Evolutionary conservation across 2,888 invertebrate species (phyloP).

Genomic region (Agrilus cyanescens): DNA sequence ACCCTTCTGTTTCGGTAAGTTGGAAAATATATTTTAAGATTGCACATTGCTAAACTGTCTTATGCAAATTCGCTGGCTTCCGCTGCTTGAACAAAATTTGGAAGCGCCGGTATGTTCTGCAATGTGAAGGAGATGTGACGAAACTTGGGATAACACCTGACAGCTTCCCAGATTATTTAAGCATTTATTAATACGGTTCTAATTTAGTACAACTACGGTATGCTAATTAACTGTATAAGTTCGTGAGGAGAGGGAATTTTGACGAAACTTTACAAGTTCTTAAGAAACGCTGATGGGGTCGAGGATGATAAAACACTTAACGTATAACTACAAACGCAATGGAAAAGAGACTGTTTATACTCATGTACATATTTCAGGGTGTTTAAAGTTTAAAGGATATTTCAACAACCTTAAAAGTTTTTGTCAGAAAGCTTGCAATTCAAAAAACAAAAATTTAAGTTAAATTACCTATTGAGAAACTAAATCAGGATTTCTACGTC

Average conservation of each 20-base stretch:
- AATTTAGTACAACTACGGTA: constrained; percentile 35
- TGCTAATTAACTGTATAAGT: constrained; percentile 26
- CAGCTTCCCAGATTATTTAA: constrained; percentile 39
- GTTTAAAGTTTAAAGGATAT: too few relatives aligned
- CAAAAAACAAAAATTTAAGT: too few relatives aligned
- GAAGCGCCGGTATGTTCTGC: constrained; percentile 23
- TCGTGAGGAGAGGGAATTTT: constrained; percentile 5
- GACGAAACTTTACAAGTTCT: too few relatives aligned
- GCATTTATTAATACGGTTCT: constrained; percentile 39
- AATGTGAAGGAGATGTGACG: constrained; percentile 31
- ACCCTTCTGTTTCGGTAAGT: constrained; percentile 28
- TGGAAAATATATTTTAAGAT: constrained; percentile 32
- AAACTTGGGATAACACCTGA: constrained; percentile 37
- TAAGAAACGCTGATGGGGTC: too few relatives aligned
- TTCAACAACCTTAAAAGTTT: too few relatives aligned
- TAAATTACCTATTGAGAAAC: too few relatives aligned
- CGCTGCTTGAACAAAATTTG: constrained; percentile 5
- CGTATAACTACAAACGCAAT: too few relatives aligned
- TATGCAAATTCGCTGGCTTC: constrained; percentile 32
- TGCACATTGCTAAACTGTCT: constrained; percentile 36
- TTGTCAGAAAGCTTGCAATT: too few relatives aligned
- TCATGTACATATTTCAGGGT: too few relatives aligned
- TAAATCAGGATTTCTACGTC: too few relatives aligned
- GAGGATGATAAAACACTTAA: too few relatives aligned
- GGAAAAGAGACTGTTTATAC: too few relatives aligned